A percentile compares a stretch with the other conserved stretches of the same genome.
phyloP scores from a whole-genome alignment of 2,888 invertebrate genomes.

The Platerodrilus igneus region DNA sequence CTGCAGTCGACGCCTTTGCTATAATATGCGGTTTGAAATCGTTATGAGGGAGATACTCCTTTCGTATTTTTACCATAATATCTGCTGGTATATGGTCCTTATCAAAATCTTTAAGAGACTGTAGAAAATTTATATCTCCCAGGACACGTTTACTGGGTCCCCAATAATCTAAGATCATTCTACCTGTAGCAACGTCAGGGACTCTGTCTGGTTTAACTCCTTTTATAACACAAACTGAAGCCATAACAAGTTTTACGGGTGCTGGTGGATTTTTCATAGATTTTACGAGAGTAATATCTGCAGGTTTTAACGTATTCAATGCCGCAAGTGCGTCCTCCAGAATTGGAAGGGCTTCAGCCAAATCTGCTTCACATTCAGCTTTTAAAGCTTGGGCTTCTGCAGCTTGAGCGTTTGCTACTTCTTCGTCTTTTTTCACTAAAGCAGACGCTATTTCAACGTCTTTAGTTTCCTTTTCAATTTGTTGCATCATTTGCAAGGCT shows the following conservation, averaged over 20 bases:
- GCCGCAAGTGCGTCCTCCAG: slow-evolving; percentile 72
- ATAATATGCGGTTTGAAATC: slow-evolving; percentile 76
- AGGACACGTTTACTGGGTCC: slow-evolving; percentile 77
- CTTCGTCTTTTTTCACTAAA: slow-evolving; percentile 81
- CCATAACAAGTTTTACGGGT: slow-evolving; percentile 79
- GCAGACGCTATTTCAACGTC: slow-evolving; percentile 75
- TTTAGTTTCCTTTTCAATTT: slow-evolving; percentile 70
- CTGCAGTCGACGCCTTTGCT: slow-evolving; percentile 88
- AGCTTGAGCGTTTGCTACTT: slow-evolving; percentile 82
- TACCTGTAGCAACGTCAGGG: slow-evolving; percentile 64
- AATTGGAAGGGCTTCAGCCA: slow-evolving; percentile 82
- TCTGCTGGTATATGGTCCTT: slow-evolving; percentile 76
- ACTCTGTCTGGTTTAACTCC: slow-evolving; percentile 72
- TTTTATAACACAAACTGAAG: slow-evolving; percentile 86
- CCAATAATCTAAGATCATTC: slow-evolving; percentile 76
- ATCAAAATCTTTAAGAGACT: slow-evolving; percentile 71
- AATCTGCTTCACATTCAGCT: slow-evolving; percentile 87
- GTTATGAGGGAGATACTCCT: slow-evolving; percentile 69
- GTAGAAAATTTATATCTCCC: slow-evolving; percentile 76
- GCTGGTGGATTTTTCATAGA: slow-evolving; percentile 86
- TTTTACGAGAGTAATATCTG: slow-evolving; percentile 80
- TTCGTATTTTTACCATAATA: slow-evolving; percentile 69
- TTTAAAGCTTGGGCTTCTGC: slow-evolving; percentile 78
- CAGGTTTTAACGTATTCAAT: slow-evolving; percentile 78
- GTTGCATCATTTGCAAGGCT: slow-evolving; percentile 69